Base-by-base conservation (phyloP, 2,113 vertebrate genomes). In the Urocynchramus pylzowi region DNA sequence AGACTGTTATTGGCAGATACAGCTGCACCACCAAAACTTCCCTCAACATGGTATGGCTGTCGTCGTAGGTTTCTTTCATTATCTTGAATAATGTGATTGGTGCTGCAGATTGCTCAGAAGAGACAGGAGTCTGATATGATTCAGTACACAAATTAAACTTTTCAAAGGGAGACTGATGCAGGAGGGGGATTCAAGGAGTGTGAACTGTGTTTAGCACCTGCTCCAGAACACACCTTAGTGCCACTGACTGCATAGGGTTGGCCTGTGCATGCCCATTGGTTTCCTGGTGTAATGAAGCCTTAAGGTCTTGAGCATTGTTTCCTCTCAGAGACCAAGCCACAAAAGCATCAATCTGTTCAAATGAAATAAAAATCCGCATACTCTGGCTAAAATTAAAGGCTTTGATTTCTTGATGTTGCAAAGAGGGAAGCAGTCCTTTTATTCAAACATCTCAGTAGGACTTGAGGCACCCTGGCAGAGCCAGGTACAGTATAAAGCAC, bases 221-320 rank as follows among this genome's bases (percentile, higher is more conserved):
- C 49, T 82, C 37, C 75, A 65, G 30, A 77, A 33, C n/a, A 77
- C 30, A 50, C 28, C 17, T 50, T 26, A 54, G 39, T 37, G 54
- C 44, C 64, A 22, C n/a, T 30, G 35, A 81, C 50, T 52, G 37
- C 41, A 41, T 1, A 44, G 10, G 10, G 7, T 1, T 71, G 37
- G 21, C 0, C 0, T 41, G 39, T 37, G 16, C 31, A 10, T 10
- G 27, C 7, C n/a, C 23, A 20, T 6, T 52, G 78, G 7, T 68
- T 56, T 60, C 33, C 47, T 39, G 35, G 15, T 30, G 23, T 8
- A 69, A 56, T 16, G 15, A 71, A 73, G 35, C 20, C 35, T 77
- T 45, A 71, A 68, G 19, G 5, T 60, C 64, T 74, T n/a, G 23
- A 87, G 14, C 27, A 24, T 1, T 57, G 13, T 41, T 79, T 67